Evolutionary conservation across 2,888 invertebrate species (phyloP).

Genomic region (Rhagium mordax): DNA sequence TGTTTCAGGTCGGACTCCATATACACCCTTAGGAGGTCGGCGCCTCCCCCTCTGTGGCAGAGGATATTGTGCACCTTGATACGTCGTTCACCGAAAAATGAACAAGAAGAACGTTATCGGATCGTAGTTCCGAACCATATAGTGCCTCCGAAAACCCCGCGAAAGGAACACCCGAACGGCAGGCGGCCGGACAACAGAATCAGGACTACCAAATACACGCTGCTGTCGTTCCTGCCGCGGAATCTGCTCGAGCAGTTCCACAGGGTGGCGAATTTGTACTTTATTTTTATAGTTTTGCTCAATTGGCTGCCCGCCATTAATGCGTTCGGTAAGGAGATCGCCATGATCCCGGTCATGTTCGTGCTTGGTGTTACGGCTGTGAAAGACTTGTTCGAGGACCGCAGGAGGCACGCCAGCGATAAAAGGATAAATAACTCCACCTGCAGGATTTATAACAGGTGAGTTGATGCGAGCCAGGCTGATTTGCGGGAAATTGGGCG

Average conservation of each 20-base stretch:
- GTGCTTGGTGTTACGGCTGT: conserved; percentile 95
- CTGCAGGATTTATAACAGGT: conserved; percentile 94
- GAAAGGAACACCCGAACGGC: conserved; percentile 89
- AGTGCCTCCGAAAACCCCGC: conserved; percentile 85
- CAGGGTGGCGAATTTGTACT: conserved; percentile 97
- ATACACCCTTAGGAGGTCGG: conserved; percentile 86
- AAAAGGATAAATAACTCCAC: conserved; percentile 94
- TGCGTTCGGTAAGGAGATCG: conserved; percentile 96
- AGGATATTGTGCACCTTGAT: conserved; percentile 77
- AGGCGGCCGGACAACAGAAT: conserved; percentile 87
- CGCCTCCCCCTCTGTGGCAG: conserved; percentile 82
- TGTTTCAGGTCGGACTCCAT: conserved; percentile 84
- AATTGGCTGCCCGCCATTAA: conserved; percentile 97
- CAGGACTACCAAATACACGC: conserved; percentile 95
- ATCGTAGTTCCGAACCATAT: conserved; percentile 89
- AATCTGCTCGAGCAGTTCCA: conserved; percentile 98
- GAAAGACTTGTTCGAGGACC: conserved; percentile 96
- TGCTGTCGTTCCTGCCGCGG: conserved; percentile 94
- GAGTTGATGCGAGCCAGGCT: conserved; percentile 56
- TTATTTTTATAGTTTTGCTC: conserved; percentile 95
- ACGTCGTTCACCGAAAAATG: conserved; percentile 75
- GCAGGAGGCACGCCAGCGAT: conserved; percentile 90
- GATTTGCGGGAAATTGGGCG: neutral
- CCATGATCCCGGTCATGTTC: conserved; percentile 95
- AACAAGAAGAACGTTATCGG: conserved; percentile 70